Base-by-base conservation (phyloP, 2,113 vertebrate species). In the Oncorhynchus tshawytscha region DNA sequence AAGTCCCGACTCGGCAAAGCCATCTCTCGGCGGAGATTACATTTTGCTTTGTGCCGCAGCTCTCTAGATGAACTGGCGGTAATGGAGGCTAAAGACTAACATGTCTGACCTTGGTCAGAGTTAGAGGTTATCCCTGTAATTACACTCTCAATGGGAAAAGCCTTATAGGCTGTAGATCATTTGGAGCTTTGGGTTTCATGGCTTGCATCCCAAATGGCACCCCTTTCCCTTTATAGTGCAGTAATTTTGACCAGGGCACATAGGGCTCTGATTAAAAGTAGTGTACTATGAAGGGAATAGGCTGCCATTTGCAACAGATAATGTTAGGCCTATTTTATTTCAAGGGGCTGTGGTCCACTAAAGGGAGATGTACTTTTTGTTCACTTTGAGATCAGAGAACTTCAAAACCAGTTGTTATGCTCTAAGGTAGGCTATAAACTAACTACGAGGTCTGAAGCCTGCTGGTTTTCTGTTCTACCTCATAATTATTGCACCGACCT, bases 1-100 rank as follows among this genome's bases (percentile, higher is more conserved):
- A 81, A 82, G 78, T 72, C 79, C 68, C 54, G 71, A 75, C 73
- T 74, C 73, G 72, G 27, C 48, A 64, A 71, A 67, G 54, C 27
- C 65, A 59, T 75, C 48, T 82, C 70, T 70, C 73, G 16, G 65
- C 67, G 69, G 65, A 77, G 48, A 66, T 73, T 48, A 71, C 62
- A 73, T 66, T 73, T 71, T 39, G 45, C 20, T 11, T 67, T 75
- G 27, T 70, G 16, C 39, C n/a, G 15, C 25, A 72, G 31, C 45
- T 27, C 29, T 45, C 24, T 3, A 16, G 66, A 54, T 39, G 49
- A 34, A 18, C 74, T 45, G 12, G 25, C 65, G n/a, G 25, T 77
- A 70, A 73, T 39, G 54, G 67, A 70, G 48, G 39, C 13, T 31
- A 22, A 18, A 57, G 24, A 22, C 60, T 49, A 66, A 66, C 69